phyloP scores from a whole-genome alignment of 2,113 vertebrate species.

The Nerophis lumbriciformis region DNA sequence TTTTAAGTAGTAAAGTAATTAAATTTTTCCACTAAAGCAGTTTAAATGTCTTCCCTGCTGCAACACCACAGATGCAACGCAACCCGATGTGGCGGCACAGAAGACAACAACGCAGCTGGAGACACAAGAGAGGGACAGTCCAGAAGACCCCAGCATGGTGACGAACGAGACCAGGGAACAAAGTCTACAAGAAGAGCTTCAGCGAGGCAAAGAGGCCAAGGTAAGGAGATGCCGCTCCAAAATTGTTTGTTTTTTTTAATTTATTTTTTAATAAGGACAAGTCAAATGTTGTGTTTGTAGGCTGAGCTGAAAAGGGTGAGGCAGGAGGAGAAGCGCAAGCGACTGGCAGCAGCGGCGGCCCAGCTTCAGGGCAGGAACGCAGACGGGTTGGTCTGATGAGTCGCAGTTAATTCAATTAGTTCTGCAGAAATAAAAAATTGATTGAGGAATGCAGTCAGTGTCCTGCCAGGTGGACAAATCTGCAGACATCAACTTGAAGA shows the following conservation, averaged over 20 bases:
- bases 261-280: background rate
- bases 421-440: conserved; percentile 5
- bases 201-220: conserved; percentile 65
- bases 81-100: conserved; percentile 51
- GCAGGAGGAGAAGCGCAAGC: conserved; percentile 84
- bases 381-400: conserved; percentile 75
- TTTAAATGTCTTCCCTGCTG: too few species aligned
- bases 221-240: conserved; percentile 52
- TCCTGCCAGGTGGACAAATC: conserved; percentile 25
- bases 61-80: conserved; percentile 18
- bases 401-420: conserved; percentile 18
- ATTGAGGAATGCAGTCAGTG: background rate
- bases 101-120: conserved; percentile 45
- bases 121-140: conserved; percentile 30
- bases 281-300: conserved; percentile 49
- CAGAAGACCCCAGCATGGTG: conserved; percentile 52
- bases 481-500: too few species aligned
- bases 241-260: background rate
- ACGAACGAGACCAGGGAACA: conserved; percentile 26
- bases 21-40: too few species aligned
- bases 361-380: conserved; percentile 82
- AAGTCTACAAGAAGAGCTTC: conserved; percentile 57
- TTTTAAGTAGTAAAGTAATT: background rate
- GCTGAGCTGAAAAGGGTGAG: conserved; percentile 80
- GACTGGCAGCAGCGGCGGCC: conserved; percentile 75